Conservation (phyloP, 2,113 vertebrate species). For the Xyrauchen texanus region DNA sequence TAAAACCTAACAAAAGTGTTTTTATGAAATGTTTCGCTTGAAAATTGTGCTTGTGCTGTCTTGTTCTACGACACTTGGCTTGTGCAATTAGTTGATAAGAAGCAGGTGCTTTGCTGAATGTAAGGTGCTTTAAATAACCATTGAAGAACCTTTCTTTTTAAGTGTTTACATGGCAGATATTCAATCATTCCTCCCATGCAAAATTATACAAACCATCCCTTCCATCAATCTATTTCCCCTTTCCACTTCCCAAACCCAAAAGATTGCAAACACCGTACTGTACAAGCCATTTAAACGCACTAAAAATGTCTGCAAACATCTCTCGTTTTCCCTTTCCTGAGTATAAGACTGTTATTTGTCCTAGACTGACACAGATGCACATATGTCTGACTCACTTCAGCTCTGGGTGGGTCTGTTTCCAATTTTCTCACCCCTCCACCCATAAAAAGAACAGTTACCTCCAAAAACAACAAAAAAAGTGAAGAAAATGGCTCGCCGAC, state of each 20-base stretch:
- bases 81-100: too few relatives aligned
- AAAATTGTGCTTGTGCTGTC: too few relatives aligned
- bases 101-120: too few relatives aligned
- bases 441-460: conserved; percentile 57
- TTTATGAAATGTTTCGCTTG: too few relatives aligned
- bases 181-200: conserved; percentile 14
- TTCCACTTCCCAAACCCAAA: conserved; percentile 11
- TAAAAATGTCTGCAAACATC: not conserved
- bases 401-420: conserved; percentile 78
- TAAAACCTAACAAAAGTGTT: too few relatives aligned
- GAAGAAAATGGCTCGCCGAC: conserved; percentile 30
- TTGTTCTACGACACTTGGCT: too few relatives aligned
- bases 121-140: too few relatives aligned
- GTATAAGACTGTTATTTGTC: conserved; percentile 17
- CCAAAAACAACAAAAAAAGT: conserved; percentile 59
- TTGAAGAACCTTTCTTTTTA: too few relatives aligned
- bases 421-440: conserved; percentile 74
- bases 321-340: not conserved
- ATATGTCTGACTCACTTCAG: conserved; percentile 72
- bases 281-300: not conserved
- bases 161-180: not conserved
- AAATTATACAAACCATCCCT: not conserved
- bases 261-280: not conserved
- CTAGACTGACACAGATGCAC: conserved; percentile 64
- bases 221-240: not conserved